Evolutionary conservation across 2,888 invertebrate species (phyloP).

Genomic region (Drosophila villosipedis): DNA sequence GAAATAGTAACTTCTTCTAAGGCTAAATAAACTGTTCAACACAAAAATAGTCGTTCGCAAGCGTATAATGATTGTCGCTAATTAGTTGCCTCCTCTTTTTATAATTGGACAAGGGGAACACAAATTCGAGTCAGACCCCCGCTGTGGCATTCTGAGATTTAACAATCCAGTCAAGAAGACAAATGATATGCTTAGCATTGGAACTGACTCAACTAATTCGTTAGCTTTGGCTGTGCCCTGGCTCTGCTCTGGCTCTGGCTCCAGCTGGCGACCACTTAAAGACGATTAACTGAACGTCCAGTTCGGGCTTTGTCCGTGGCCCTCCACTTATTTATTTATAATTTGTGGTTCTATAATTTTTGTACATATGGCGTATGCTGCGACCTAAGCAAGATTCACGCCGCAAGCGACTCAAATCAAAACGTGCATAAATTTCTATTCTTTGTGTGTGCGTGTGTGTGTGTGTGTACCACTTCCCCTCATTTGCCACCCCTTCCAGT

Average conservation of each 20-base stretch:
- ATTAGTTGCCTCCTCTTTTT: conserved; percentile 45
- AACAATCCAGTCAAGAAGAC: conserved; percentile 50
- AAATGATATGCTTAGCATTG: conserved; percentile 70
- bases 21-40: background rate
- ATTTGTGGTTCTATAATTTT: conserved; percentile 48
- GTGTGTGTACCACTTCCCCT: conserved; percentile 7
- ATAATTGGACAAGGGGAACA: conserved; percentile 19
- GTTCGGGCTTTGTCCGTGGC: conserved; percentile 12
- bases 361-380: conserved; percentile 26
- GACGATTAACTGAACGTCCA: conserved; percentile 58
- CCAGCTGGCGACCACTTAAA: conserved; percentile 61
- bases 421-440: conserved; percentile 67
- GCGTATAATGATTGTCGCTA: conserved; percentile 70
- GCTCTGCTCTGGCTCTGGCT: conserved; percentile 29
- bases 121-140: conserved; percentile 9
- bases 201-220: conserved; percentile 40
- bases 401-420: conserved; percentile 64
- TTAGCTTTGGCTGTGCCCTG: conserved; percentile 21
- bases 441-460: background rate
- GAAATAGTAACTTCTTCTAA: background rate
- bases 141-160: conserved; percentile 41
- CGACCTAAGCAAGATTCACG: conserved; percentile 36
- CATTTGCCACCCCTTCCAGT: background rate
- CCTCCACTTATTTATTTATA: conserved; percentile 24
- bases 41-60: background rate